phyloP scores from a whole-genome alignment of 2,113 vertebrate species.

The Apeltes quadracus region DNA sequence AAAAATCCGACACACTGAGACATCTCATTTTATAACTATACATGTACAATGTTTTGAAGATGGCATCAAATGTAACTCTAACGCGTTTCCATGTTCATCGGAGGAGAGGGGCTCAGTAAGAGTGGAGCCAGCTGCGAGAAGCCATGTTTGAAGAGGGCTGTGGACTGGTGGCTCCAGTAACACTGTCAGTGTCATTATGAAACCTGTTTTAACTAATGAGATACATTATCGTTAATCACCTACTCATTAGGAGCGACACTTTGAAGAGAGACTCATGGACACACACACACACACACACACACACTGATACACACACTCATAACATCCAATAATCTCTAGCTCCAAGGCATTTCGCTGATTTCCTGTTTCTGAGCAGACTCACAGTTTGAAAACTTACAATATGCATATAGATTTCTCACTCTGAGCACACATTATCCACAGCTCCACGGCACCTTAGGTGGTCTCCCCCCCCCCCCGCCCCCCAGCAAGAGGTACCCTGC shows the following conservation, averaged over 20 bases:
- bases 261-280: slow-evolving; percentile 49
- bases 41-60: neutral
- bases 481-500: slow-evolving; percentile 31
- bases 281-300: slow-evolving; percentile 2
- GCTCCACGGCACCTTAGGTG: slow-evolving; percentile 18
- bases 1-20: neutral
- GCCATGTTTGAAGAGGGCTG: slow-evolving; percentile 32
- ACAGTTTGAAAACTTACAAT: slow-evolving; percentile 17
- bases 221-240: slow-evolving; percentile 75
- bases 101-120: neutral
- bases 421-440: slow-evolving; percentile 9
- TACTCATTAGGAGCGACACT: slow-evolving; percentile 65
- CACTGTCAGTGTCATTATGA: slow-evolving; percentile 53
- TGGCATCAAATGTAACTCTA: neutral
- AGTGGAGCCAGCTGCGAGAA: slow-evolving; percentile 22
- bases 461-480: slow-evolving; percentile 23
- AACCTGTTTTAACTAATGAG: slow-evolving; percentile 75
- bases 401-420: slow-evolving; percentile 9
- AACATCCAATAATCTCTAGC: slow-evolving; percentile 12
- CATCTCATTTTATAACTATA: neutral
- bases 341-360: slow-evolving; percentile 22
- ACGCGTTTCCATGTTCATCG: neutral
- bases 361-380: slow-evolving; percentile 13
- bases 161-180: slow-evolving; percentile 28
- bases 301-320: slow-evolving; percentile 17